These are phyloP conservation scores for Lacanobia wlatinum DNA, from an alignment of 2,888 invertebrate genomes.

Conservation along the genomic window DNA sequence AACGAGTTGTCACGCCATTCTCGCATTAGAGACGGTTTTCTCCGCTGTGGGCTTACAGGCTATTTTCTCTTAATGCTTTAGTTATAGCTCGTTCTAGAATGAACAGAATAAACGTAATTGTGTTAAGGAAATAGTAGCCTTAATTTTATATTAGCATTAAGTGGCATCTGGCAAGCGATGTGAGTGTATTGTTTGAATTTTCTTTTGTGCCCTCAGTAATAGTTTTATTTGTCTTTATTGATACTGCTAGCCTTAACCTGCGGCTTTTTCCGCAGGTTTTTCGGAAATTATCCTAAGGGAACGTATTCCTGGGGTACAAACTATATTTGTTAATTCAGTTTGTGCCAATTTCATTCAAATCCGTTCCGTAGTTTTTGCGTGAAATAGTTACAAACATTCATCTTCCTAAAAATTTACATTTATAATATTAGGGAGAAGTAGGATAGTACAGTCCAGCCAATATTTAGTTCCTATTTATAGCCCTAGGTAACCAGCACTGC, in stretches of 20 bases:
- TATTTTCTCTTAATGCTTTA: slow-evolving; percentile 30
- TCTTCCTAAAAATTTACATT: too few relatives aligned
- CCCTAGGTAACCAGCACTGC: slow-evolving; percentile 4
- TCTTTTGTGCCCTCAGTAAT: background rate
- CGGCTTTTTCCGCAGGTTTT: too few relatives aligned
- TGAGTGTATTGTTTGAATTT: background rate
- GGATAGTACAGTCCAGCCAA: background rate
- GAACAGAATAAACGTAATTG: slow-evolving; percentile 37
- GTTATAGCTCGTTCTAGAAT: slow-evolving; percentile 6
- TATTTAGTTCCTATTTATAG: slow-evolving; percentile 51
- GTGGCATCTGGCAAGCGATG: slow-evolving; percentile 26
- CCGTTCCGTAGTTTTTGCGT: too few relatives aligned
- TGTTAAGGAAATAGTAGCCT: slow-evolving; percentile 24
- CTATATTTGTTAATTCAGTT: too few relatives aligned
- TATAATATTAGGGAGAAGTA: too few relatives aligned
- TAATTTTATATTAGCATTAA: slow-evolving; percentile 26
- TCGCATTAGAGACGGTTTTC: slow-evolving; percentile 28
- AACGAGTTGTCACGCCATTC: slow-evolving; percentile 41
- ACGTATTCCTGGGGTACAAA: too few relatives aligned
- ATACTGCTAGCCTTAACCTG: background rate
- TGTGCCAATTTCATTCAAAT: too few relatives aligned
- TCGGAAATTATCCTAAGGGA: background rate
- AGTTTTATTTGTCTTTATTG: background rate
- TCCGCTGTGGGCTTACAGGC: slow-evolving; percentile 5
- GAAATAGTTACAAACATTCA: too few relatives aligned